phyloP scores from a whole-genome alignment of 1,140 invertebrate genomes.

The Hetaerina americana region DNA sequence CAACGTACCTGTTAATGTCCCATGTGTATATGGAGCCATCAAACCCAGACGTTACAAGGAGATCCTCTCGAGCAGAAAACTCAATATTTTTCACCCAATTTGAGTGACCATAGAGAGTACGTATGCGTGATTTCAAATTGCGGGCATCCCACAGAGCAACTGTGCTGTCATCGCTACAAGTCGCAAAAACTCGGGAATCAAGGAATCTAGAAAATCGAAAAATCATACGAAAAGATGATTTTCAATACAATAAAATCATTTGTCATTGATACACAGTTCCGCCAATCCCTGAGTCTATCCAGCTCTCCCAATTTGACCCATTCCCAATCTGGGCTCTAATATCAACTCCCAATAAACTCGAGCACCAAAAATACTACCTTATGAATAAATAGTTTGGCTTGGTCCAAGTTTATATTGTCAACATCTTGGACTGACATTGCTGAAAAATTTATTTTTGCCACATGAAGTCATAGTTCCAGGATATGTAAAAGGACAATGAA shows the following conservation, averaged over 20 bases:
- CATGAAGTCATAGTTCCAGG: too few relatives aligned
- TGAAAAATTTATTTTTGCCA: too few relatives aligned
- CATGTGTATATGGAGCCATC: conserved; percentile 89
- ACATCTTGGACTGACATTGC: too few relatives aligned
- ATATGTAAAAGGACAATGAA: too few relatives aligned
- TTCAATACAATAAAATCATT: background rate
- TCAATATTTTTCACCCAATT: conserved; percentile 97
- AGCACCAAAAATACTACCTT: too few relatives aligned
- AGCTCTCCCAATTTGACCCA: too few relatives aligned
- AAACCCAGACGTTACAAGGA: conserved; percentile 81
- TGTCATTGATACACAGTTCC: too few relatives aligned
- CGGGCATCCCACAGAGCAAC: conserved; percentile 85
- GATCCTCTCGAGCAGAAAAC: conserved; percentile 70
- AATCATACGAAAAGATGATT: conserved; percentile 12
- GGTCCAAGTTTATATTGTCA: too few relatives aligned
- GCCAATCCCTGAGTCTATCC: too few relatives aligned
- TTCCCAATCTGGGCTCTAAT: too few relatives aligned
- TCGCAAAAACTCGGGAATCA: conserved; percentile 76
- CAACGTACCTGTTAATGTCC: conserved; percentile 75
- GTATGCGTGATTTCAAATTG: conserved; percentile 61
- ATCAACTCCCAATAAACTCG: too few relatives aligned
- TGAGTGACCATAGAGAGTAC: conserved; percentile 69
- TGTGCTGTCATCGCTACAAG: conserved; percentile 85
- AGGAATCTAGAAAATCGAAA: conserved; percentile 52
- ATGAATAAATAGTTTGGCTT: too few relatives aligned